Percentiles rank a stretch among this genome's conserved stretches.
phyloP scores from a whole-genome alignment of 2,113 vertebrate species.

The Trichechus manatus region DNA sequence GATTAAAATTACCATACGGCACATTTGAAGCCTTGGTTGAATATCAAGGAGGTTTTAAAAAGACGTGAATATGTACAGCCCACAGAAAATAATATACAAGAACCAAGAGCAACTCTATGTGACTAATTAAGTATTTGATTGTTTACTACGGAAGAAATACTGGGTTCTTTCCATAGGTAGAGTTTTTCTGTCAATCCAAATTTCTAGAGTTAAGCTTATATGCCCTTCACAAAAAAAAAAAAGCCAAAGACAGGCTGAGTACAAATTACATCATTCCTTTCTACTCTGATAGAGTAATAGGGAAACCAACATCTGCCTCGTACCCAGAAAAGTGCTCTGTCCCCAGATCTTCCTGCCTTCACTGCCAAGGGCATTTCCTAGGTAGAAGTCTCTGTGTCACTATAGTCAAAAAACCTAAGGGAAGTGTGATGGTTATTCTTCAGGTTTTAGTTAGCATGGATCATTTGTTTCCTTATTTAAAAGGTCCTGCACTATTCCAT shows the following conservation, averaged over 20 bases:
- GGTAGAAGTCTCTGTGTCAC: neutral
- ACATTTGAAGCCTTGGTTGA: neutral
- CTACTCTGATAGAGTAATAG: neutral
- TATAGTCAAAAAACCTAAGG: neutral
- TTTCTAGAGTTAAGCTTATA: neutral
- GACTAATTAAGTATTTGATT: neutral
- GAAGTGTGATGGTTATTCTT: neutral
- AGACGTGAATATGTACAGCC: neutral
- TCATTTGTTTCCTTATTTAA: neutral
- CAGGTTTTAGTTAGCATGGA: neutral
- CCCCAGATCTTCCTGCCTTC: neutral
- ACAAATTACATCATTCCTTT: conserved; percentile 9
- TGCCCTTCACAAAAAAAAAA: conserved; percentile 24
- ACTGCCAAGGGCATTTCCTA: neutral
- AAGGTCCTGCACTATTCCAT: neutral
- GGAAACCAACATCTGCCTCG: neutral
- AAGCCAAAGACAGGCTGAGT: neutral
- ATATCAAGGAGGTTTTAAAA: conserved; percentile 33
- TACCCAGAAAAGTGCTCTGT: neutral
- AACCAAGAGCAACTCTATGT: neutral
- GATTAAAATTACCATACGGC: neutral
- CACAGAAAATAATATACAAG: neutral
- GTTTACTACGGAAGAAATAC: neutral
- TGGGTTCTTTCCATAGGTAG: neutral
- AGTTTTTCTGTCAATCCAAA: neutral